Base-by-base conservation (phyloP, 2,888 invertebrate species). In the Ophion ventricosus region DNA sequence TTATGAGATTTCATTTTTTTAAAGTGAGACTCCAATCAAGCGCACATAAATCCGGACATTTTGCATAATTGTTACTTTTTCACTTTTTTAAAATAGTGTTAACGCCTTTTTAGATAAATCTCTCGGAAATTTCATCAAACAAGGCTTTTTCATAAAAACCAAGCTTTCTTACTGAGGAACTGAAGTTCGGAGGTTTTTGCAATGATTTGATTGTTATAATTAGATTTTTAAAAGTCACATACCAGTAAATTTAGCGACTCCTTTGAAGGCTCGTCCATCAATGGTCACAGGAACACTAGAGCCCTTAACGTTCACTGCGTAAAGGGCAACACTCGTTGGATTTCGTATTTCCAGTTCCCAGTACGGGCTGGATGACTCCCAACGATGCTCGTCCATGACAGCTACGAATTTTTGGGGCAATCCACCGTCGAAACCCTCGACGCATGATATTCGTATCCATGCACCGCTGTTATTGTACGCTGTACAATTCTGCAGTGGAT, bases 361-460 rank as follows among this genome's bases (percentile, higher is more conserved):
- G 78, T 90, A 87, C 43, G 93, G 93, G 73, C 85, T 90, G 77
- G 87, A 73, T 70, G 93, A 92, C 84, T 92, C 93, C 86, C 90
- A 87, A 29, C 91, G 90, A 67, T 88, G 90, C 72, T 93, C 89
- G 86, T 90, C 91, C 75, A 91, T 90, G 59, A 91, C 89, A n/a
- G 93, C 93, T 85, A 97, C 95, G 94, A 98, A 98, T 90, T 96
- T 96, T 93, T 98, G 98, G 1, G 97, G 97, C 74, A 98, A 94
- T 3, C 98, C 98, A 57, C 98, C 98, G 91, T 97, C 97, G 93
- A 97, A 97, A 90, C 97, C 97, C 94, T 98, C 98, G 79, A 96
- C 95, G 93, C 98, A 98, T 88, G 98, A 97, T 87, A 98, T 97
- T 93, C 97, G 96, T 85, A 98, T 93, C 4, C 97, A 96, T 91